Evolutionary conservation across 2,113 vertebrate genomes (phyloP).

Genomic region (Microcebus ravelobensis): DNA sequence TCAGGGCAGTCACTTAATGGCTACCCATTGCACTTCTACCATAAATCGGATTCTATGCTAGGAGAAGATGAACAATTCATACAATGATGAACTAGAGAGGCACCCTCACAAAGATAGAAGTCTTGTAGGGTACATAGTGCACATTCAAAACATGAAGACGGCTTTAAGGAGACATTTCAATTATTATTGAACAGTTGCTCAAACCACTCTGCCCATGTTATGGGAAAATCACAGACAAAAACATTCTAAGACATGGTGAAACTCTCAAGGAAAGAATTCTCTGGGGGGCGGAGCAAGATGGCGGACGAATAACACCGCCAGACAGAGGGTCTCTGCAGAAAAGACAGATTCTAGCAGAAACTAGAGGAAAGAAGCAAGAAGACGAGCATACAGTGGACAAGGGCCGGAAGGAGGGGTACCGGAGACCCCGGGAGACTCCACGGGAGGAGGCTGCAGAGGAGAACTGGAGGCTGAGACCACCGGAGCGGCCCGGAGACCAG

Average conservation of each 20-base stretch:
- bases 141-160: not conserved
- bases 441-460: too few relatives aligned
- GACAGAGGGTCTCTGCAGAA: too few relatives aligned
- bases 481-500: too few relatives aligned
- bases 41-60: not conserved
- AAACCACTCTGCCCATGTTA: not conserved
- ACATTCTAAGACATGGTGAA: not conserved
- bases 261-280: not conserved
- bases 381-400: too few relatives aligned
- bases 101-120: not conserved
- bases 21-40: not conserved
- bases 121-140: not conserved
- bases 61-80: not conserved
- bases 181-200: not conserved
- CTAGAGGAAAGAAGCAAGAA: too few relatives aligned
- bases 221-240: not conserved
- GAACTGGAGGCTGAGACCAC: too few relatives aligned
- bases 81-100: not conserved
- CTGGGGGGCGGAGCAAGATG: too few relatives aligned
- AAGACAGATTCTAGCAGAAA: too few relatives aligned
- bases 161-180: not conserved
- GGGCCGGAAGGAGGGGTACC: too few relatives aligned
- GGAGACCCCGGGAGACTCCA: too few relatives aligned
- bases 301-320: too few relatives aligned
- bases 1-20: not conserved